Conservation (phyloP, 2,888 invertebrate genomes). For the Neoaliturus tenellus region DNA sequence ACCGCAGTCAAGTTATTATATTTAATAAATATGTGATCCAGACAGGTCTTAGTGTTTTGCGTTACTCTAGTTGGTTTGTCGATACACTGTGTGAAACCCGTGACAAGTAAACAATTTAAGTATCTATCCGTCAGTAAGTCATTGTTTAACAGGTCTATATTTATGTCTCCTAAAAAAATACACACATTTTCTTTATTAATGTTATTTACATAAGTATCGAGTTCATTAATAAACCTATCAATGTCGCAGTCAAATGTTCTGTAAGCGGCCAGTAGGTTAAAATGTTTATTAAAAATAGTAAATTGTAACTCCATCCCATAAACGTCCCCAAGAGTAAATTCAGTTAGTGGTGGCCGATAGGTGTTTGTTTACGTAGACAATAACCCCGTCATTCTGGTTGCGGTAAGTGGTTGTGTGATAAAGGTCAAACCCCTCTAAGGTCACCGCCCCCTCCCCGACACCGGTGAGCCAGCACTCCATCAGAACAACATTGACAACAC, state of each 20-base stretch:
- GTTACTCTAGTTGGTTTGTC: conserved; percentile 38
- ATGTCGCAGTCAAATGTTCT: neutral
- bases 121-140: conserved; percentile 14
- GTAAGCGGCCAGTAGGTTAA: neutral
- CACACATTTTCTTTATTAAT: neutral
- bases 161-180: neutral
- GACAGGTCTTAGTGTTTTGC: neutral
- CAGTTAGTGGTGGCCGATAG: neutral
- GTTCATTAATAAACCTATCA: neutral
- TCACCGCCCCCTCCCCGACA: neutral
- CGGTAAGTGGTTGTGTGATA: neutral
- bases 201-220: neutral
- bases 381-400: neutral
- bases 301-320: neutral
- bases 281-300: neutral
- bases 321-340: neutral
- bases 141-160: conserved; percentile 21
- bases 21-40: conserved; percentile 46
- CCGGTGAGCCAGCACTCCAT: neutral
- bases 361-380: neutral
- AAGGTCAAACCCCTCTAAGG: neutral
- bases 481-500: neutral
- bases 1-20: neutral
- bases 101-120: conserved; percentile 1
- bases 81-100: conserved; percentile 8